Conservation (phyloP, 92 coral and sea anemone genomes). For the Desmophyllum pertusum region DNA sequence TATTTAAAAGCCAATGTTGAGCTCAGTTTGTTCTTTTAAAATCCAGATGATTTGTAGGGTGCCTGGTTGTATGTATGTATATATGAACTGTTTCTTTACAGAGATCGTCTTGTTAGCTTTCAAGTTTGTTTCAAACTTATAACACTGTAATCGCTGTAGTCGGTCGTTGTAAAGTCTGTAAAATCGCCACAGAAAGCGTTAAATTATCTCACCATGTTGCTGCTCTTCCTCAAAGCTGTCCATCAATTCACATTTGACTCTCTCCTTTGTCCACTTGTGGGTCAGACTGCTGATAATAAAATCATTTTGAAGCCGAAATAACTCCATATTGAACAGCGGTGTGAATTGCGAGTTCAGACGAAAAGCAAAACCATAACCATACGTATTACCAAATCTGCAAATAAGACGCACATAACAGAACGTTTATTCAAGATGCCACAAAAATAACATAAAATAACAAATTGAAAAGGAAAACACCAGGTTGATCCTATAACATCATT, state of each 20-base stretch:
- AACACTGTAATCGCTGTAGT: no score
- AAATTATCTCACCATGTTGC: conserved; percentile 3
- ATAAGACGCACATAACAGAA: neutral
- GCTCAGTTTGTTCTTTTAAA: neutral
- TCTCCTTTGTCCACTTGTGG: conserved; percentile 61
- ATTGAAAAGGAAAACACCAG: no score
- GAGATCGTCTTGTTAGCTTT: no score
- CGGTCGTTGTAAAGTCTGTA: no score
- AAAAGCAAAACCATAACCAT: conserved; percentile 77
- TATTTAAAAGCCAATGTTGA: no score
- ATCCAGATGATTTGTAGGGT: neutral
- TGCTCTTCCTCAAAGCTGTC: conserved; percentile 49
- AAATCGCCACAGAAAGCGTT: neutral
- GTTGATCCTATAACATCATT: no score
- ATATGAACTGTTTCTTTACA: no score
- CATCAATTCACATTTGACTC: conserved; percentile 52
- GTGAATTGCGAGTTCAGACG: conserved; percentile 59
- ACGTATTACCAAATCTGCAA: conserved; percentile 67
- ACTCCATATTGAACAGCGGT: conserved; percentile 69
- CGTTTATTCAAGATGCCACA: no score
- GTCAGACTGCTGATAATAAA: conserved; percentile 51
- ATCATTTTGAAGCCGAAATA: conserved; percentile 71
- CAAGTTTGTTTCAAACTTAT: no score
- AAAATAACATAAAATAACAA: no score
- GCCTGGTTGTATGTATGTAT: neutral